Evolutionary conservation across 2,113 vertebrate genomes (phyloP).

Genomic region (Junco hyemalis): DNA sequence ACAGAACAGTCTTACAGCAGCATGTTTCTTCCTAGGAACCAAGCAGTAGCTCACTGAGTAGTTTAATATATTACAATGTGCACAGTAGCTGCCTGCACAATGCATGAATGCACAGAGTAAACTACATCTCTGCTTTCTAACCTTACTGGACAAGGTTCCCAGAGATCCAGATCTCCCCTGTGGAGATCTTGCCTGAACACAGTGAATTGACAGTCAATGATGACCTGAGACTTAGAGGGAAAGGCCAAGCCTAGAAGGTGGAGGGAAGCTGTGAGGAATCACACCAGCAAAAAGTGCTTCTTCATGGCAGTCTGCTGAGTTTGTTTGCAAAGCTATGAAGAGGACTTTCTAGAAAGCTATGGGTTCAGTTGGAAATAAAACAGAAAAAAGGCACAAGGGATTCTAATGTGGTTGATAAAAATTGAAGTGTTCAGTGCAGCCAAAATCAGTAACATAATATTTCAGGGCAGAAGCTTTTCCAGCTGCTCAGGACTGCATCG

Average conservation of each 20-base stretch:
- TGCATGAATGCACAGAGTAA: not conserved
- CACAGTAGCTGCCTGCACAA: not conserved
- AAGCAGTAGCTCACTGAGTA: not conserved
- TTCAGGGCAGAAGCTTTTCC: not conserved
- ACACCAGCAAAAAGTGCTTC: not conserved
- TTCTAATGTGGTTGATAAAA: accelerated
- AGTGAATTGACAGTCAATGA: accelerated
- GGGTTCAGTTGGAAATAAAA: not conserved
- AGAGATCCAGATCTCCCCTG: not conserved
- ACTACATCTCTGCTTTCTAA: not conserved
- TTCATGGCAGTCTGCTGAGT: not conserved
- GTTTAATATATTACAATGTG: not conserved
- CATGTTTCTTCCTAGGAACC: not conserved
- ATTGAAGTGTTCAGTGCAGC: not conserved
- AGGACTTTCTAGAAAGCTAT: not conserved
- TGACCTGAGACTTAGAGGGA: not conserved
- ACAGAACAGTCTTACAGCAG: not conserved
- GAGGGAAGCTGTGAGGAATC: not conserved
- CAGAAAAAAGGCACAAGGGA: not conserved
- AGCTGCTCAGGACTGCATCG: not conserved
- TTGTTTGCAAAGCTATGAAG: not conserved
- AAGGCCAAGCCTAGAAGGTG: not conserved
- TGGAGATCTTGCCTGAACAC: not conserved
- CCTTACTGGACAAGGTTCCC: slow-evolving; percentile 4
- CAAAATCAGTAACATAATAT: not conserved